Evolutionary conservation across 2,113 vertebrate species (phyloP).

Genomic region (Ageneiosus marmoratus): DNA sequence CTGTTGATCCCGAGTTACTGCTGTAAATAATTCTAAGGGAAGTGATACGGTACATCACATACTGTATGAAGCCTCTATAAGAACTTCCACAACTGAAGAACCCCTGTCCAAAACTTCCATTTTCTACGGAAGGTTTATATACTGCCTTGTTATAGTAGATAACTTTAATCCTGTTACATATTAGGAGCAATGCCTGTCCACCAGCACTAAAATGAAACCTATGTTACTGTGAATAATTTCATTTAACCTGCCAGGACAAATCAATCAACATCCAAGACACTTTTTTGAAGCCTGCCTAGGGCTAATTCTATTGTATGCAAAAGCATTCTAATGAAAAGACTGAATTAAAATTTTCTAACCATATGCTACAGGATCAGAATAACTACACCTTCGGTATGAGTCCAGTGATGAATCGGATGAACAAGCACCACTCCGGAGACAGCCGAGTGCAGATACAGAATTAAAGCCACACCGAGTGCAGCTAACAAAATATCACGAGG

Average conservation of each 20-base stretch:
- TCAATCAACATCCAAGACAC: slow-evolving; percentile 12
- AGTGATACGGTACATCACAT: background rate
- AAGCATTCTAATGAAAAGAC: background rate
- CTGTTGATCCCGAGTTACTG: background rate
- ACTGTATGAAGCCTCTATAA: background rate
- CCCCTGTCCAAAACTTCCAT: background rate
- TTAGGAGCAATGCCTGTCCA: background rate
- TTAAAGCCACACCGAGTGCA: slow-evolving; percentile 19
- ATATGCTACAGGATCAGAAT: slow-evolving; percentile 1
- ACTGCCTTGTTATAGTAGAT: background rate
- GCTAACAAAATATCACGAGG: slow-evolving; percentile 1
- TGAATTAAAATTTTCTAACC: background rate
- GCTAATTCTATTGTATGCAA: background rate
- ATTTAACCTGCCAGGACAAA: background rate
- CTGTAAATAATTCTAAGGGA: background rate
- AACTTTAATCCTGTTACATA: background rate
- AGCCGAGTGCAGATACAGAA: background rate
- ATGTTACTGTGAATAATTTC: background rate
- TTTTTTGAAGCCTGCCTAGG: background rate
- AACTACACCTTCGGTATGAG: background rate
- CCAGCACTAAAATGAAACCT: background rate
- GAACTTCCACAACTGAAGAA: background rate
- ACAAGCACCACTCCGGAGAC: slow-evolving; percentile 1
- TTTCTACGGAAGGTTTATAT: no score
- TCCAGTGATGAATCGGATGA: slow-evolving; percentile 3